Conservation (phyloP, 1,140 invertebrate species). For the Zaprionus ghesquierei region DNA sequence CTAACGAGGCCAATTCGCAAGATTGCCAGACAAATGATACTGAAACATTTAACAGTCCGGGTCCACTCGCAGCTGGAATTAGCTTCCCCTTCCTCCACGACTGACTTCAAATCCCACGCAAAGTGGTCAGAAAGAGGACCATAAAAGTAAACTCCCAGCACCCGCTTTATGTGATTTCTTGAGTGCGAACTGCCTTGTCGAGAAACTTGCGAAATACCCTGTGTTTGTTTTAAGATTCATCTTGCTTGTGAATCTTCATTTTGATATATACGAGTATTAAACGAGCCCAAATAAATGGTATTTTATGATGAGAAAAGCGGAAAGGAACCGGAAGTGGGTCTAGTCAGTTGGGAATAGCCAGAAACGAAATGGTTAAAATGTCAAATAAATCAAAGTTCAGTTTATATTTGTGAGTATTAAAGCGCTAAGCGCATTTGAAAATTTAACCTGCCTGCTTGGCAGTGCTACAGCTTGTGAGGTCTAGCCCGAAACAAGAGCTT, state of each 20-base stretch:
- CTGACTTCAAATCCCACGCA: not conserved
- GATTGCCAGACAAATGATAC: slow-evolving; percentile 19
- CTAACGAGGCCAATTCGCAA: slow-evolving; percentile 22
- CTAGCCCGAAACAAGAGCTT: not conserved
- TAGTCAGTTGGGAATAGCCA: not conserved
- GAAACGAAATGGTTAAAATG: not conserved
- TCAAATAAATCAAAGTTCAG: not conserved
- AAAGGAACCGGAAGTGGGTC: no score
- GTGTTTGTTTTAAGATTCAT: no score
- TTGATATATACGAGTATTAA: no score
- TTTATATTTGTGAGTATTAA: not conserved
- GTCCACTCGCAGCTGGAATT: not conserved
- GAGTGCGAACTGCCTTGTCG: not conserved
- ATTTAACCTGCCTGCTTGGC: not conserved
- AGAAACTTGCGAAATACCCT: not conserved
- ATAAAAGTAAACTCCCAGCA: not conserved
- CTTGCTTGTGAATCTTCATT: no score
- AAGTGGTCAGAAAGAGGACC: not conserved
- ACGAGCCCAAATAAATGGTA: no score
- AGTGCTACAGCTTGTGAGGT: not conserved
- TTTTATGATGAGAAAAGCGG: no score
- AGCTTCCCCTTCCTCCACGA: no score
- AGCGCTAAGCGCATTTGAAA: not conserved
- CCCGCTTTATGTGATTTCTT: not conserved
- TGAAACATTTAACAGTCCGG: slow-evolving; percentile 13